Evolutionary conservation across 2,888 invertebrate species (phyloP).

Genomic region (Pinctada fucata): DNA sequence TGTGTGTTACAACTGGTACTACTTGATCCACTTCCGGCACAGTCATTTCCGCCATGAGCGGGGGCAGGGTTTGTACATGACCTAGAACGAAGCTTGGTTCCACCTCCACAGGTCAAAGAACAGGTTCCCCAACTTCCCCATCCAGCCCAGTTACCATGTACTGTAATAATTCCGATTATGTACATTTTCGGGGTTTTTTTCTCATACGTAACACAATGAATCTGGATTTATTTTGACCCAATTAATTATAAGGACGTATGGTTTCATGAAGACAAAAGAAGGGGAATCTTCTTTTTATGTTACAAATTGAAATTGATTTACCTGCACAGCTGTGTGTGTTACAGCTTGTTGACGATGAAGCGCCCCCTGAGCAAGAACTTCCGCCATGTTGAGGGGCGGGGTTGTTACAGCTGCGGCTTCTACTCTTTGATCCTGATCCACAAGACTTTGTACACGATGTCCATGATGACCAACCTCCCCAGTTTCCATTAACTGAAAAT

Average conservation of each 20-base stretch:
- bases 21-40: slow-evolving; percentile 1
- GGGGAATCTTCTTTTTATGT: no score
- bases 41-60: slow-evolving; percentile 8
- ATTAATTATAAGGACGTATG: no score
- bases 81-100: slow-evolving; percentile 14
- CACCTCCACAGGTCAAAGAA: slow-evolving; percentile 20
- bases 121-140: slow-evolving; percentile 22
- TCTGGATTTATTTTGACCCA: background rate
- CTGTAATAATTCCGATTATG: background rate
- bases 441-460: slow-evolving; percentile 43
- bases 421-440: slow-evolving; percentile 47
- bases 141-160: slow-evolving; percentile 18
- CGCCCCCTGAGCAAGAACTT: background rate
- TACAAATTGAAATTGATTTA: background rate
- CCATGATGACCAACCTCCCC: slow-evolving; percentile 39
- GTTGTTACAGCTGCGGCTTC: slow-evolving; percentile 44
- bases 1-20: slow-evolving; percentile 17
- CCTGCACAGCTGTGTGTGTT: slow-evolving; percentile 23
- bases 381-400: slow-evolving; percentile 18
- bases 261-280: no score
- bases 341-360: slow-evolving; percentile 1
- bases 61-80: slow-evolving; percentile 22
- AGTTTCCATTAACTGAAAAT: slow-evolving; percentile 37
- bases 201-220: background rate
- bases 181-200: background rate